Evolutionary conservation across 2,888 invertebrate species (phyloP), one percentile per base, ranked within the genome.

Genomic region (Diabrotica balteata): DNA sequence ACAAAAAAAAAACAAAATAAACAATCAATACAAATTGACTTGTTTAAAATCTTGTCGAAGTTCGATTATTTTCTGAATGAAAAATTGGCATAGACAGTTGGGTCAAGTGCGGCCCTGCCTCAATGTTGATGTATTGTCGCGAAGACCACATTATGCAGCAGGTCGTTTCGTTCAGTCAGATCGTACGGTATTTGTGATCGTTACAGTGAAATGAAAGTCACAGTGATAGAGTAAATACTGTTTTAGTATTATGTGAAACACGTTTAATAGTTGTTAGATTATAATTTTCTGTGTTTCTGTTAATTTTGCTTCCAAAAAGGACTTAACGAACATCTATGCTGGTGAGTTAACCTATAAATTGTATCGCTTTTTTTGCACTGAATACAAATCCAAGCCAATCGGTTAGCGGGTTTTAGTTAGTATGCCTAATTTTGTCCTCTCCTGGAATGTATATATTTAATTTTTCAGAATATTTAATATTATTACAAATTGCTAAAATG

Each of bases 51-150:
- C 17, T 17, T 17, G 17, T 17, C 17, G 17, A 17, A 17, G 17
- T 17, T 17, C 17, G 17, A 17, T 17, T 17, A 17, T 17, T 17
- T 17, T 17, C 2, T 32, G 1, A 32, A 32, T 32, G 32, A 32
- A 32, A 32, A 2, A 32, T 32, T 32, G 32, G 32, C 32, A 32
- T 32, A 32, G 32, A 32, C 32, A 32, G 1, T 32, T 32, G 4
- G 47, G 4, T 47, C 3, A 10, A n/a, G 60, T 8, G 45, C 10
- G 32, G 46, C n/a, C 52, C 53, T 22, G 61, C 7, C 53, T 42
- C 61, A 53, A 53, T 44, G 60, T 60, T 32, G 61, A 61, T 53
- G 61, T 46, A 61, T 52, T 61, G 53, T 61, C 53, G 53, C 53
- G 46, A 61, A 61, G 61, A 53, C 45, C 52, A 53, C 57, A 57